These are phyloP conservation scores for Sepiola atlantica DNA, from an alignment of 2,888 invertebrate species.

Conservation along the genomic window DNA sequence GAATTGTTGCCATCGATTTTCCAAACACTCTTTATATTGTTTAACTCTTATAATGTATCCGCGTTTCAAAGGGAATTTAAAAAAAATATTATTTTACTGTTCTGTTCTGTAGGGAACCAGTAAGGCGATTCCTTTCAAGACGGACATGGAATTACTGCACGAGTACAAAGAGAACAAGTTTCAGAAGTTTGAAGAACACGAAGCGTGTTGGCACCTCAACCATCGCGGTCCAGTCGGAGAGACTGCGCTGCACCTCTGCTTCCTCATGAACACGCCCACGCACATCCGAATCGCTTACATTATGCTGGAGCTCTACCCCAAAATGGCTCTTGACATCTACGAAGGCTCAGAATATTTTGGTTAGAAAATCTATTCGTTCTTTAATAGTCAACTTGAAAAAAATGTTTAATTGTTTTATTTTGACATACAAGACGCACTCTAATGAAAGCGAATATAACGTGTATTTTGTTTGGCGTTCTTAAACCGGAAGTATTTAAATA, in stretches of 20 bases:
- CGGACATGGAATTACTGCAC: slow-evolving; percentile 58
- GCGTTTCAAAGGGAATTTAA: no score
- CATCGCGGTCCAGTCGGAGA: slow-evolving; percentile 96
- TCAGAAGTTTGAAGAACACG: slow-evolving; percentile 69
- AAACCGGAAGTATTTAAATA: no score
- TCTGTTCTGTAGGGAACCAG: not conserved
- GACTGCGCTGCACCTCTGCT: slow-evolving; percentile 92
- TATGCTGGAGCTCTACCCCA: slow-evolving; percentile 91
- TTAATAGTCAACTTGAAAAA: no score
- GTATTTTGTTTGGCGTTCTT: no score
- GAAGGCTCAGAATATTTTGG: slow-evolving; percentile 98
- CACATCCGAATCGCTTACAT: slow-evolving; percentile 90
- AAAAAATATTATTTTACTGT: not conserved
- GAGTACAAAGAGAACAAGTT: slow-evolving; percentile 63
- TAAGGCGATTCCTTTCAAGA: slow-evolving; percentile 34
- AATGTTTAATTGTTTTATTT: no score
- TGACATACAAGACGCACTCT: no score
- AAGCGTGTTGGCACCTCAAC: slow-evolving; percentile 98
- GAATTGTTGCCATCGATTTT: no score
- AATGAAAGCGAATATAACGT: no score
- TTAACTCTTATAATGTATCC: no score
- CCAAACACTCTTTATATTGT: no score
- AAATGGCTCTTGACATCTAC: slow-evolving; percentile 92
- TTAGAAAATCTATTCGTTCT: slow-evolving; percentile 70
- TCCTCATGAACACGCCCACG: slow-evolving; percentile 91